Conservation (phyloP, 2,888 invertebrate species). For the Allophyes oxyacanthae region DNA sequence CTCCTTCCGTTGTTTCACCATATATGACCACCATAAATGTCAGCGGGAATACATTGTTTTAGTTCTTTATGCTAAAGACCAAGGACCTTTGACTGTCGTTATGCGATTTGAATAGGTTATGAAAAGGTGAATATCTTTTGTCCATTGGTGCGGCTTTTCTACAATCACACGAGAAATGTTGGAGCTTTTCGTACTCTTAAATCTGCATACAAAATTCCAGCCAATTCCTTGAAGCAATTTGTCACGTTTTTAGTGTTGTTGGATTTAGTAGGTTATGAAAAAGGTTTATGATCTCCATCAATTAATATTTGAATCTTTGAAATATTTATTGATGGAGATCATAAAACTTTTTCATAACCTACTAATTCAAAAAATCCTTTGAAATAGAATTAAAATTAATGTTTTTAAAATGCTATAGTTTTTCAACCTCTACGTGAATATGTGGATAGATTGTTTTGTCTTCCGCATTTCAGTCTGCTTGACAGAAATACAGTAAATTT, state of each 20-base stretch:
- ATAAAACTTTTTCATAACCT: constrained; percentile 8
- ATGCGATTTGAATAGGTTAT: constrained; percentile 43
- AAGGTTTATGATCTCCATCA: constrained; percentile 6
- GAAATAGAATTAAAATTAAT: too few species aligned
- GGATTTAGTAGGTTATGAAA: constrained; percentile 7
- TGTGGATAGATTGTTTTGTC: too few species aligned
- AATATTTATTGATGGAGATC: neutral
- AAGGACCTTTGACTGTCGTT: constrained; percentile 45
- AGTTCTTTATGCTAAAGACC: constrained; percentile 46
- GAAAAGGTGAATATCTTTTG: constrained; percentile 22
- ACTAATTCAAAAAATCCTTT: constrained; percentile 11
- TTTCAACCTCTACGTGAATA: too few species aligned
- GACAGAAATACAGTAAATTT: too few species aligned
- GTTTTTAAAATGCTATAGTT: too few species aligned
- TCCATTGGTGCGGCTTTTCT: constrained; percentile 6
- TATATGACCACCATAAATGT: constrained; percentile 58
- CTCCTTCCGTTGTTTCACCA: constrained; percentile 69
- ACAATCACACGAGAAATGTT: constrained; percentile 20
- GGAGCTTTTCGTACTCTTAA: constrained; percentile 3
- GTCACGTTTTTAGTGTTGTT: constrained; percentile 13
- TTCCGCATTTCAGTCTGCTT: too few species aligned
- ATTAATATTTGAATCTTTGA: too few species aligned
- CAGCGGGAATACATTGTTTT: constrained; percentile 49
- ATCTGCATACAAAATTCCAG: constrained; percentile 11
- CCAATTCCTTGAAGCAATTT: constrained; percentile 13